These are phyloP conservation scores for Carollia perspicillata DNA, from an alignment of 2,113 vertebrate species.

Conservation along the genomic window DNA sequence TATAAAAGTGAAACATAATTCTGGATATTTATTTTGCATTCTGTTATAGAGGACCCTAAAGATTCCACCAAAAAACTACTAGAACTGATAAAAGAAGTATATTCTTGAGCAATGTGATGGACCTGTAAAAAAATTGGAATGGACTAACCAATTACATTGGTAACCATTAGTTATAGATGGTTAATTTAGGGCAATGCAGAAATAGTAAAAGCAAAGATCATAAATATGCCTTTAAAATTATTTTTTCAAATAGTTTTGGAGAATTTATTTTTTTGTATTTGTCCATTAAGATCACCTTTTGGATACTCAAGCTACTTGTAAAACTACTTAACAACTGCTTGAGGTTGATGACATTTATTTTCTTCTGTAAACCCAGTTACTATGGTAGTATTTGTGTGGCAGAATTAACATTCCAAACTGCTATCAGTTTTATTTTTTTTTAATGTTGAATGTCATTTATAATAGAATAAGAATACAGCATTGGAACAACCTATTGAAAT, in stretches of 20 bases:
- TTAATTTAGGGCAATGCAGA: conserved; percentile 15
- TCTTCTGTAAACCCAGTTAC: neutral
- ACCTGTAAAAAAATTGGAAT: neutral
- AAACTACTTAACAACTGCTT: neutral
- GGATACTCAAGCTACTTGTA: neutral
- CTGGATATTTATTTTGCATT: too few species aligned
- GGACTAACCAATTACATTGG: neutral
- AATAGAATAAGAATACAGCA: neutral
- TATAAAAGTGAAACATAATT: too few species aligned
- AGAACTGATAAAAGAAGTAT: neutral
- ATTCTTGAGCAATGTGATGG: neutral
- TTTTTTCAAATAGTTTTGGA: neutral
- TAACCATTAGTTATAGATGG: neutral
- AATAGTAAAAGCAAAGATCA: neutral
- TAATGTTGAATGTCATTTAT: neutral
- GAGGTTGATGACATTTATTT: neutral
- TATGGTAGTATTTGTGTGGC: neutral
- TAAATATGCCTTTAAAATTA: neutral
- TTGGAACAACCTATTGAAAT: neutral
- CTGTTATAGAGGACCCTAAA: too few species aligned
- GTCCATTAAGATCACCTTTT: neutral
- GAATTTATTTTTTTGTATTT: neutral
- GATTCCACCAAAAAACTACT: too few species aligned
- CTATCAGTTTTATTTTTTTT: neutral
- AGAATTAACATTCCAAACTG: neutral